These are phyloP conservation scores for Automeris io DNA, from an alignment of 2,888 invertebrate genomes.

Conservation along the genomic window DNA sequence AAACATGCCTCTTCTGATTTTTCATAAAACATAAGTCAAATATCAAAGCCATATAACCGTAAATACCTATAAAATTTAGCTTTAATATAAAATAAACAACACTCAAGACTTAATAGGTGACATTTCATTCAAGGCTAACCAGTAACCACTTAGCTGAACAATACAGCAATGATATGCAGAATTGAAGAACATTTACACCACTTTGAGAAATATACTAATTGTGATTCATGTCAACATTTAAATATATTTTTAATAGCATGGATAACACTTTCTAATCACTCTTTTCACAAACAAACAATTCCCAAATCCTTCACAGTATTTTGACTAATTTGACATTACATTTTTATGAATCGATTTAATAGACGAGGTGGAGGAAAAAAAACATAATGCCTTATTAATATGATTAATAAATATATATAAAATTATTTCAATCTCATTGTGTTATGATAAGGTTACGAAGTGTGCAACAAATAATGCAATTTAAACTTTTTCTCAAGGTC, in stretches of 20 bases:
- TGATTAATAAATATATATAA: no score
- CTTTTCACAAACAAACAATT: constrained; percentile 71
- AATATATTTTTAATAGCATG: constrained; percentile 34
- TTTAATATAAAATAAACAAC: constrained; percentile 76
- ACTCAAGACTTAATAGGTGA: constrained; percentile 71
- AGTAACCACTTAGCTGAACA: constrained; percentile 70
- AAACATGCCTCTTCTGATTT: constrained; percentile 72
- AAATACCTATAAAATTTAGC: constrained; percentile 64
- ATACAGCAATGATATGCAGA: constrained; percentile 43
- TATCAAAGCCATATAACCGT: constrained; percentile 75
- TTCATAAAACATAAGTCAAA: constrained; percentile 70
- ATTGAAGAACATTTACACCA: constrained; percentile 28
- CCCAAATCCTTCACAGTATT: constrained; percentile 62
- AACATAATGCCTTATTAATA: no score
- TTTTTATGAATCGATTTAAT: no score
- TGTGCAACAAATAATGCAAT: no score
- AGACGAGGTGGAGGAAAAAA: no score
- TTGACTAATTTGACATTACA: constrained; percentile 50
- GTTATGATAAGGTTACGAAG: no score
- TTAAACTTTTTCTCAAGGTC: no score
- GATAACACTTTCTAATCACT: constrained; percentile 61
- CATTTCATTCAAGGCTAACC: constrained; percentile 77
- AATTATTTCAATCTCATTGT: no score
- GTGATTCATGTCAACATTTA: constrained; percentile 28
- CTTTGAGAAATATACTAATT: constrained; percentile 27